These are phyloP conservation scores for Crotalus adamanteus DNA, from an alignment of 2,797 vertebrate species.

Conservation along the genomic window DNA sequence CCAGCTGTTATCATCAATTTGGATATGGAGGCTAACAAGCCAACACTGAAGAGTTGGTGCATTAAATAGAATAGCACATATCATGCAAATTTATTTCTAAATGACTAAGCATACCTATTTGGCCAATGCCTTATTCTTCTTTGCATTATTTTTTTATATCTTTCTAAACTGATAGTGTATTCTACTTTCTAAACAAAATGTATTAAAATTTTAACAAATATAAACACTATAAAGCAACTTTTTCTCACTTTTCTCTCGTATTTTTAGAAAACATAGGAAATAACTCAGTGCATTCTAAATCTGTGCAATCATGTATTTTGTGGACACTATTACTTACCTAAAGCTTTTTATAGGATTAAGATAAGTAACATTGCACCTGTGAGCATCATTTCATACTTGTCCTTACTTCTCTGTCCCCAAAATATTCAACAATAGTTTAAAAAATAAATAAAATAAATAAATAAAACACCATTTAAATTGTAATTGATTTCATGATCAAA, in stretches of 20 bases:
- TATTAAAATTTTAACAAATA: neutral
- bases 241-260: neutral
- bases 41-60: conserved; percentile 43
- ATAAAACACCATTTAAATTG: neutral
- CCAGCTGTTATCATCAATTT: conserved; percentile 64
- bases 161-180: neutral
- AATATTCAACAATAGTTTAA: neutral
- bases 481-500: neutral
- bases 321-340: neutral
- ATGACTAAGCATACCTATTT: neutral
- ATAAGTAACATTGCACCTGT: neutral
- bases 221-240: neutral
- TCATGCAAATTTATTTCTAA: conserved; percentile 32
- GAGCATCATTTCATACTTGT: neutral
- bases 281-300: neutral
- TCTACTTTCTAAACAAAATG: neutral
- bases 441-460: neutral
- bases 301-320: neutral
- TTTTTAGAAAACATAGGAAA: neutral
- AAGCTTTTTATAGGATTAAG: neutral
- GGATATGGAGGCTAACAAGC: conserved; percentile 55
- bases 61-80: conserved; percentile 22
- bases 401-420: neutral
- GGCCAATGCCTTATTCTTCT: conserved; percentile 23
- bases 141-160: neutral